phyloP scores from a whole-genome alignment of 1,140 invertebrate genomes.

The Whitmania pigra region DNA sequence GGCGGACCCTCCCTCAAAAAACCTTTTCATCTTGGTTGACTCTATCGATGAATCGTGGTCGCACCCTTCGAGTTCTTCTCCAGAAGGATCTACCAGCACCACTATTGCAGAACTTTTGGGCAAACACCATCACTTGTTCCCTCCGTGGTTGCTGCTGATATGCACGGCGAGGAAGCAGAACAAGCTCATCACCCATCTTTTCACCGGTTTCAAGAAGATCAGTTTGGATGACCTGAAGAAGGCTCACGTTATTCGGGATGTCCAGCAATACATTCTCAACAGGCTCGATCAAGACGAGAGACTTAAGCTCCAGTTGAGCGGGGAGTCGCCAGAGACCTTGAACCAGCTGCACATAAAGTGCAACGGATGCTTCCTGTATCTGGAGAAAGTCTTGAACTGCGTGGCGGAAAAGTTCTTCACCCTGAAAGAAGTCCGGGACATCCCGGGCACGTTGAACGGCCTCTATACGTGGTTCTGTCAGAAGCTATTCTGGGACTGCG shows the following conservation, averaged over 20 bases:
- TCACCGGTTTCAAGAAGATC: slow-evolving; percentile 81
- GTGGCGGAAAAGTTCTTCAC: slow-evolving; percentile 84
- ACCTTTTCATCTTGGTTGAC: slow-evolving; percentile 72
- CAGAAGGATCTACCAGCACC: slow-evolving; percentile 17
- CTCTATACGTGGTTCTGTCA: slow-evolving; percentile 89
- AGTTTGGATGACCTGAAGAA: slow-evolving; percentile 77
- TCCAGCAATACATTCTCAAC: slow-evolving; percentile 85
- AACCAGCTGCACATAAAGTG: slow-evolving; percentile 92
- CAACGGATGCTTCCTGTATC: slow-evolving; percentile 83
- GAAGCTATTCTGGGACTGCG: slow-evolving; percentile 62
- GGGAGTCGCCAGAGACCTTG: slow-evolving; percentile 79
- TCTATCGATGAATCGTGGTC: slow-evolving; percentile 68
- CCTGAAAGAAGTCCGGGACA: slow-evolving; percentile 67
- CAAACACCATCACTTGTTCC: slow-evolving; percentile 79
- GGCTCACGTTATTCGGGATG: slow-evolving; percentile 66
- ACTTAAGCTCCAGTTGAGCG: slow-evolving; percentile 62
- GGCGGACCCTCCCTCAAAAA: slow-evolving; percentile 69
- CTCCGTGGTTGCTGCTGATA: slow-evolving; percentile 78
- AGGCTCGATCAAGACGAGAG: slow-evolving; percentile 59
- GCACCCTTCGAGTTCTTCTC: slow-evolving; percentile 28
- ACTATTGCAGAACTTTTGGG: slow-evolving; percentile 56
- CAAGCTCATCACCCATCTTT: slow-evolving; percentile 73
- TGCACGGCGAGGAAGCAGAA: slow-evolving; percentile 69
- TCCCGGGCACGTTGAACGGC: slow-evolving; percentile 85
- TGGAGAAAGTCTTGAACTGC: slow-evolving; percentile 71